Conservation (phyloP, 2,888 invertebrate genomes). For the Cacoxenus indagator region DNA sequence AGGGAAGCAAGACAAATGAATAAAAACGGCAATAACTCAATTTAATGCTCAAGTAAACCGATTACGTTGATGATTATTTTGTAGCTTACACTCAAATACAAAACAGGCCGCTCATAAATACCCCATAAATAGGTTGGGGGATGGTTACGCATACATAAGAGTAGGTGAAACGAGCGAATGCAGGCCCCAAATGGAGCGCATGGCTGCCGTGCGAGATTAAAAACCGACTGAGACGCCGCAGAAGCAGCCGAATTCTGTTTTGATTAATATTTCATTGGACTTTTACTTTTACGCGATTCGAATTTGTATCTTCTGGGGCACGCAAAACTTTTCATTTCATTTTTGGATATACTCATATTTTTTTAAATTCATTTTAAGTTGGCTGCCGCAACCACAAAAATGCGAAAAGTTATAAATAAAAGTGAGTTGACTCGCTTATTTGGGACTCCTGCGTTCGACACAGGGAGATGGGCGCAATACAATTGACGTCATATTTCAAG, state of each 20-base stretch:
- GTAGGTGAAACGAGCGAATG: background rate
- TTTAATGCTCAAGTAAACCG: slow-evolving; percentile 29
- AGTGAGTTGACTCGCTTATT: background rate
- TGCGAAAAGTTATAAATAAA: background rate
- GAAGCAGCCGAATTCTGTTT: slow-evolving; percentile 3
- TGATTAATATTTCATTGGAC: slow-evolving; percentile 15
- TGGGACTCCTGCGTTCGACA: background rate
- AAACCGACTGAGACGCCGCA: background rate
- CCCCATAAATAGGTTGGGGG: background rate
- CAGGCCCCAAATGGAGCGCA: background rate
- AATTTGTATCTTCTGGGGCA: background rate
- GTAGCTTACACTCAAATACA: slow-evolving; percentile 22
- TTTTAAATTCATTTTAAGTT: background rate
- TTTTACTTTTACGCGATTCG: slow-evolving; percentile 17
- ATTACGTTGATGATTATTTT: slow-evolving; percentile 27
- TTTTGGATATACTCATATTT: background rate
- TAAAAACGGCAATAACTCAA: slow-evolving; percentile 24
- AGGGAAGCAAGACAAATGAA: slow-evolving; percentile 3
- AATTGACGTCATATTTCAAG: background rate
- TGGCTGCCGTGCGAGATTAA: background rate
- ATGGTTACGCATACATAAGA: background rate
- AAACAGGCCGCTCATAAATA: slow-evolving; percentile 8
- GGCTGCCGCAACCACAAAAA: background rate
- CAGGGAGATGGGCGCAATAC: background rate
- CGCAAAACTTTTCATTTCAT: slow-evolving; percentile 12